These are phyloP conservation scores for Rhagonycha lutea DNA, from an alignment of 2,888 invertebrate species.

Conservation along the genomic window DNA sequence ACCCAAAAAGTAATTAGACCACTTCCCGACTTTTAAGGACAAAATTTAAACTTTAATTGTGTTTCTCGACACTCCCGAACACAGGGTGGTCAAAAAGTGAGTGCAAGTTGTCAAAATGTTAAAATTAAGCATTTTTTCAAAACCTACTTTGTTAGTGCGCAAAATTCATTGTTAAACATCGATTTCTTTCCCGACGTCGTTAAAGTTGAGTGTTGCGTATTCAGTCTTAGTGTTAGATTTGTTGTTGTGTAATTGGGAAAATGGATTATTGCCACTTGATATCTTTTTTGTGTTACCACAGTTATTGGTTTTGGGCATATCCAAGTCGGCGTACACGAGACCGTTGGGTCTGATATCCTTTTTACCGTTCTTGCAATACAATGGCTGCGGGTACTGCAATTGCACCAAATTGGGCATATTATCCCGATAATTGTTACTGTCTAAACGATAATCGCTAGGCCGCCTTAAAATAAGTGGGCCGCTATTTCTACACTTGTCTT, in stretches of 20 bases:
- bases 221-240: conserved; percentile 58
- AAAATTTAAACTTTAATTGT: not conserved
- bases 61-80: not conserved
- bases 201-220: conserved; percentile 69
- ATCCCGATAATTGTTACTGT: conserved; percentile 48
- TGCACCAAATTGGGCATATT: conserved; percentile 52
- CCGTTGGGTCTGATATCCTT: conserved; percentile 48
- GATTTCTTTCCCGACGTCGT: conserved; percentile 69
- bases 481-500: conserved; percentile 48
- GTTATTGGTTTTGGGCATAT: conserved; percentile 48
- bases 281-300: conserved; percentile 29
- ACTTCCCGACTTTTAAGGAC: not conserved
- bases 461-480: conserved; percentile 51
- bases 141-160: conserved; percentile 38
- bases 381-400: conserved; percentile 54
- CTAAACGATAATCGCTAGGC: conserved; percentile 47
- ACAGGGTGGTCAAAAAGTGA: not conserved
- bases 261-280: conserved; percentile 14
- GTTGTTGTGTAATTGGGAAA: conserved; percentile 44
- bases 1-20: not conserved
- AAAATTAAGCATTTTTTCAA: conserved; percentile 10
- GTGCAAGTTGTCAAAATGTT: not conserved
- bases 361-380: conserved; percentile 39
- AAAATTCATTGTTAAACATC: conserved; percentile 61
- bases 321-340: conserved; percentile 57